Base-by-base conservation (phyloP, 2,888 invertebrate genomes). In the Spialia ferax region DNA sequence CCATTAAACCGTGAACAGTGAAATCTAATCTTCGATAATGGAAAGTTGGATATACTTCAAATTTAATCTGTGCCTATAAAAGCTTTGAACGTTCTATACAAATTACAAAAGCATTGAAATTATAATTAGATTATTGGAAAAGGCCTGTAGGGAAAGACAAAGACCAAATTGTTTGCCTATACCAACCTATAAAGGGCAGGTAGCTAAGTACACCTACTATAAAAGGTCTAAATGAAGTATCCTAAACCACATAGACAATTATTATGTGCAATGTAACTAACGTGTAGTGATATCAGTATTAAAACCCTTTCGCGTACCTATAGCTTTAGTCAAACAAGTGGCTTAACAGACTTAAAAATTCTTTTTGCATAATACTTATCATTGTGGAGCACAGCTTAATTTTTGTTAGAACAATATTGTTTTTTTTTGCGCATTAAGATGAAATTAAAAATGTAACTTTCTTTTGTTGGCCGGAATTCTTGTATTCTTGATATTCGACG, bases 351-450 rank as follows among this genome's bases (percentile, higher is more conserved):
- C 76, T 74, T 78, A 76, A 75, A 74, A 77, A 73, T 71, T 73
- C 74, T 73, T 68, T 81, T 82, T 80, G 77, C 82, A 80, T 83
- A 83, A 84, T 81, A 78, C 78, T n/a, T n/a, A n/a, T n/a, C 74
- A 72, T 73, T 71, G 69, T 70, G 74, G 76, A 78, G 77, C 79
- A 76, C 60, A 77, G 74, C 80, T 80, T 81, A 80, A 82, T 84
- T 83, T 82, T 75, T 77, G 76, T 77, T 73, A 75, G 70, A 75
- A 74, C 78, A 79, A 80, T 82, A 80, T 76, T 78, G 73, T 45
- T 45, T 48, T 48, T 20, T 73, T 73, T 75, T 22, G 61, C 42
- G 59, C 72, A 70, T 73, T 69, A 70, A 66, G 62, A 70, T 73
- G 64, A 73, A 72, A 71, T 68, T 71, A 71, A 72, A 74, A 77